Percentiles rank a stretch among this genome's conserved stretches.
Conservation (phyloP, 2,888 invertebrate species). For the Eilema depressum region DNA sequence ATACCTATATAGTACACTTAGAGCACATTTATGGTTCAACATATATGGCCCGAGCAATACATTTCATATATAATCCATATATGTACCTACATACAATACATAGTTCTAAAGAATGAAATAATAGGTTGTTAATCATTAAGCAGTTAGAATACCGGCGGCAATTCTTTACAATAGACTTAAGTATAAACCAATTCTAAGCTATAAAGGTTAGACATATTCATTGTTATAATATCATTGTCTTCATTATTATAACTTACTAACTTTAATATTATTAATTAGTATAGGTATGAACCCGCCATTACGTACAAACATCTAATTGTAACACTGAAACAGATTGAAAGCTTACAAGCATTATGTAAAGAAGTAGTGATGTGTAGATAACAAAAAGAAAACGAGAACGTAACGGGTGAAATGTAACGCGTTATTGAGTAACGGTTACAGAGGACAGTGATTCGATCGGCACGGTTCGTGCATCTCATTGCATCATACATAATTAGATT, state of each 20-base stretch:
- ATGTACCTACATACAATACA: too few relatives aligned
- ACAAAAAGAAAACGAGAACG: slow-evolving; percentile 29
- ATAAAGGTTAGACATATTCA: background rate
- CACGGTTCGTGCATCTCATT: slow-evolving; percentile 51
- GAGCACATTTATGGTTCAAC: too few relatives aligned
- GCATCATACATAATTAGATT: slow-evolving; percentile 52
- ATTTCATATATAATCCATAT: too few relatives aligned
- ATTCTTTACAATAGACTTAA: background rate
- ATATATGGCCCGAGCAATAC: too few relatives aligned
- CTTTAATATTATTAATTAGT: background rate
- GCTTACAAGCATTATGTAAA: slow-evolving; percentile 41
- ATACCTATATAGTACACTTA: too few relatives aligned
- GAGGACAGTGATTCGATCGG: slow-evolving; percentile 55
- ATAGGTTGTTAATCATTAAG: background rate
- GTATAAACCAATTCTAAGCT: background rate
- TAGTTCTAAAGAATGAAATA: background rate
- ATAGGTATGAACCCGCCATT: background rate
- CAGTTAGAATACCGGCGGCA: background rate
- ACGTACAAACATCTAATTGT: background rate
- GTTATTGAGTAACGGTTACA: slow-evolving; percentile 67
- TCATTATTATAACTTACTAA: background rate
- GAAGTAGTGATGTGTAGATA: slow-evolving; percentile 40
- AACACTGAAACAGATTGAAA: slow-evolving; percentile 10
- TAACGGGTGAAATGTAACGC: slow-evolving; percentile 57
- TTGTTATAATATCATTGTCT: too few relatives aligned